Base-by-base conservation (phyloP, 2,888 invertebrate species). In the Hylaea fasciaria region DNA sequence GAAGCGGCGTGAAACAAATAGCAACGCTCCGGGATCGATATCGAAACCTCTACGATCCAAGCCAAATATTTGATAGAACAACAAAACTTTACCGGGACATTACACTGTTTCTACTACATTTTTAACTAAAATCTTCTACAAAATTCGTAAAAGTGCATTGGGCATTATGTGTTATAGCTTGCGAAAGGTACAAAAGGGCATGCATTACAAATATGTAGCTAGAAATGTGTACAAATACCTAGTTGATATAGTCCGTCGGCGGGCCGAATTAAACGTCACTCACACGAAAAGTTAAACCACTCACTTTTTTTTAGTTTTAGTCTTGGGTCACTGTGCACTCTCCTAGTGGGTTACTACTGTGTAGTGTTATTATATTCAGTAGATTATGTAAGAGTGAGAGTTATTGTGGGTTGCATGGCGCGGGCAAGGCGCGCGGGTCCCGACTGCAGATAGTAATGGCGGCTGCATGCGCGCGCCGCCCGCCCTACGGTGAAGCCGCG, bases 391-490 rank as follows among this genome's bases (percentile, higher is more conserved):
- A 87, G 80, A 81, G 72, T 68, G 70, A 73, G 32, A 66, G 74
- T 76, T 66, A 74, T 76, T 67, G 69, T 71, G 61, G 70, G 80
- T 77, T 77, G 86, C 89, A 87, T 89, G 88, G 82, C 83, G 86
- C 90, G 87, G 78, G 78, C 61, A 66, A 64, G 77, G 69, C 89
- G 89, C 87, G 87, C 86, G 81, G 79, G 66, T 73, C 65, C 78
- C 83, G 83, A 89, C 89, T 91, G 91, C 90, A 85, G 89, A 84
- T 78, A 81, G 86, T 81, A 89, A 91, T 90, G 90, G 90, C 90
- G 82, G 87, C 66, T 68, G 76, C 57, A 0, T 89, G 91, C 90
- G 91, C 90, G 90, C 91, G 91, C 91, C 83, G 80, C 77, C 86
- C 89, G 89, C 90, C 90, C 89, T 82, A 77, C 72, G 77, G 68